Percentiles rank a stretch among this genome's conserved stretches.
Evolutionary conservation across 2,113 vertebrate species (phyloP).

Genomic region (Mormyrus iriodes): DNA sequence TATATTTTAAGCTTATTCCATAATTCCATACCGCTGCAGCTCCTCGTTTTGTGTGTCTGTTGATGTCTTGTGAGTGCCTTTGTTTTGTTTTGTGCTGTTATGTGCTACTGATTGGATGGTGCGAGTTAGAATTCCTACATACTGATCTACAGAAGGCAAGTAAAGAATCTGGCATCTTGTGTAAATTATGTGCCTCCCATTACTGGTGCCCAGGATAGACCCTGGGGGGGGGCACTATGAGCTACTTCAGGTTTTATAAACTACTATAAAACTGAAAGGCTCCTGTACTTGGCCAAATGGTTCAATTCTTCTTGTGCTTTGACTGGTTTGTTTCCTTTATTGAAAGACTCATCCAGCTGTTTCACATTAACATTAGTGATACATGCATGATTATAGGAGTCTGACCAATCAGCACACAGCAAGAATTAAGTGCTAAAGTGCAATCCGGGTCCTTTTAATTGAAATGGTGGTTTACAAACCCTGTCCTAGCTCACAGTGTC

Average conservation of each 20-base stretch:
- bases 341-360: not conserved
- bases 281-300: not conserved
- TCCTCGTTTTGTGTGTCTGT: not conserved
- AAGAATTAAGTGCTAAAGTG: not conserved
- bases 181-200: not conserved
- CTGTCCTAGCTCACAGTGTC: not conserved
- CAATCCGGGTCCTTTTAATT: not conserved
- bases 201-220: not conserved
- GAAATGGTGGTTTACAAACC: not conserved
- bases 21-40: not conserved
- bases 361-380: not conserved
- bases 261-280: not conserved
- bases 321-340: not conserved
- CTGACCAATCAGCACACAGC: not conserved
- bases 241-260: not conserved
- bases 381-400: not conserved
- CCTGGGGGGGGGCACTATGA: not conserved
- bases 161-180: not conserved
- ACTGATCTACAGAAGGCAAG: not conserved
- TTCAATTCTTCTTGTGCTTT: not conserved
- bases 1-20: not conserved
- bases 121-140: not conserved
- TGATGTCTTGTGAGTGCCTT: not conserved
- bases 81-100: not conserved
- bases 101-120: not conserved